phyloP scores from a whole-genome alignment of 2,113 vertebrate genomes.

The Sinocyclocheilus anophthalmus region DNA sequence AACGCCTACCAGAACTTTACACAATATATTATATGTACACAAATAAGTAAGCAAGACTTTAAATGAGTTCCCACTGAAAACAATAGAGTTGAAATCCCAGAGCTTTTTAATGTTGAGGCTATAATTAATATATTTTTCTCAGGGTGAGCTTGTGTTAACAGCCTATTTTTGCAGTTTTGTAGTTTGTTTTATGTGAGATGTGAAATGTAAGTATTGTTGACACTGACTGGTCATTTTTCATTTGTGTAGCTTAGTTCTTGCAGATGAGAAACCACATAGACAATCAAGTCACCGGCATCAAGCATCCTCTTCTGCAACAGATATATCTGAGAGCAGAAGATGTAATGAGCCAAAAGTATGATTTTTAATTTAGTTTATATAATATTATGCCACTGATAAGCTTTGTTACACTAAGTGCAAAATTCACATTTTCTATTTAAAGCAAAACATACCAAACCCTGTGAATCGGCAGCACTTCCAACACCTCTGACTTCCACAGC shows the following conservation, averaged over 20 bases:
- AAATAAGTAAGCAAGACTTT: neutral
- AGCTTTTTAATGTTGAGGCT: neutral
- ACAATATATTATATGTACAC: neutral
- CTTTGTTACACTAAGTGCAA: neutral
- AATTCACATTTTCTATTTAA: slow-evolving; percentile 11
- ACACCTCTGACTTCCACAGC: slow-evolving; percentile 29
- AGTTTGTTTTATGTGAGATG: neutral
- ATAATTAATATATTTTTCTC: neutral
- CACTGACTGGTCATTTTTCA: neutral
- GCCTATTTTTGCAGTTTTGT: neutral
- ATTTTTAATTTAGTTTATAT: slow-evolving; percentile 55
- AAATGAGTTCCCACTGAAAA: neutral
- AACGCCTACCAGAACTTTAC: neutral
- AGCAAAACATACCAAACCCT: slow-evolving; percentile 36
- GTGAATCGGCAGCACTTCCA: slow-evolving; percentile 23
- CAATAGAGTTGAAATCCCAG: neutral
- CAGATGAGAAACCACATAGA: slow-evolving; percentile 55
- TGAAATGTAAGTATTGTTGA: neutral
- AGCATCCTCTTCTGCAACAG: slow-evolving; percentile 4
- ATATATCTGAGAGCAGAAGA: slow-evolving; percentile 35
- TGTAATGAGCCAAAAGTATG: neutral
- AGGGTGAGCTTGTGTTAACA: neutral
- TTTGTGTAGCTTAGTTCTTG: slow-evolving; percentile 31
- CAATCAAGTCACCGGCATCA: slow-evolving; percentile 33
- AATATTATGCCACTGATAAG: neutral